Evolutionary conservation across 2,797 vertebrate species (phyloP).

Genomic region (Dendrocincla fuliginosa): DNA sequence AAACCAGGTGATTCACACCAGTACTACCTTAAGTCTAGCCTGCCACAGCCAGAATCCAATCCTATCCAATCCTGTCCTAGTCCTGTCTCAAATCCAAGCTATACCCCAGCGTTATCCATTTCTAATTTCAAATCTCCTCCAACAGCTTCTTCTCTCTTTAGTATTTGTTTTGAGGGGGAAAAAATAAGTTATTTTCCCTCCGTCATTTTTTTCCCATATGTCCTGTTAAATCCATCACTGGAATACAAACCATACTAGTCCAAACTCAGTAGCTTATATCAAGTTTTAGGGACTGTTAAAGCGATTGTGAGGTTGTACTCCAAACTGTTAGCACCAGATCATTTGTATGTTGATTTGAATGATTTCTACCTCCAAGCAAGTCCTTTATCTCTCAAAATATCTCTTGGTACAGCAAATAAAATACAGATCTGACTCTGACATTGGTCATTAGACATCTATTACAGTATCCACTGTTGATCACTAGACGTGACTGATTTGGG

Average conservation of each 20-base stretch:
- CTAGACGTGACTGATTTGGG: fast-evolving
- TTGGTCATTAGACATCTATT: background rate
- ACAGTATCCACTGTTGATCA: background rate
- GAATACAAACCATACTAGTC: background rate
- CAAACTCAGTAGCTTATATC: background rate
- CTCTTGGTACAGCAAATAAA: background rate
- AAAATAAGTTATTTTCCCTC: background rate
- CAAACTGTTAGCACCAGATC: background rate
- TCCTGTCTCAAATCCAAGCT: background rate
- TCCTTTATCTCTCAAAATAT: background rate
- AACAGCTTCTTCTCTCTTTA: background rate
- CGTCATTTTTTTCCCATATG: background rate
- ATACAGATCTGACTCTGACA: background rate
- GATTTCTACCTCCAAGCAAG: background rate
- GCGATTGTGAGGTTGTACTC: background rate
- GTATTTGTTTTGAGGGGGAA: background rate
- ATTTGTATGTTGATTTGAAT: background rate
- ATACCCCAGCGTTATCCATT: background rate
- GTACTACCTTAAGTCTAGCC: background rate
- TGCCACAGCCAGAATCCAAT: background rate
- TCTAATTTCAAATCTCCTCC: background rate
- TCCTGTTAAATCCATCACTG: background rate
- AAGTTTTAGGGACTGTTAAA: background rate
- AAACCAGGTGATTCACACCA: fast-evolving
- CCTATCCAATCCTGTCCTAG: fast-evolving